Conservation (phyloP, 53 echinoderm and acorn worm species). For the Arbacia lixula region DNA sequence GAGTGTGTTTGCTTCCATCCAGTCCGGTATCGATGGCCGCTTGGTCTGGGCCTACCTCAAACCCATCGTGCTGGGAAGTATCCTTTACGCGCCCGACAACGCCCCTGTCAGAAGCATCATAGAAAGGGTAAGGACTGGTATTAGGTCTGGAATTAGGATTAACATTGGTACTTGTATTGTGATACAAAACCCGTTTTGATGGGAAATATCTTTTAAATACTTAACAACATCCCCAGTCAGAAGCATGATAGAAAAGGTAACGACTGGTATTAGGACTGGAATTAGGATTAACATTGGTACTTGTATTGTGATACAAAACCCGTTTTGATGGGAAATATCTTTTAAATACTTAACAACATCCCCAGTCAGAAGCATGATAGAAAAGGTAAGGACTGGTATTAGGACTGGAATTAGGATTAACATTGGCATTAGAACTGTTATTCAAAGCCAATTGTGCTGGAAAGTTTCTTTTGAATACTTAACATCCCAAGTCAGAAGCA, state of each 20-base stretch:
- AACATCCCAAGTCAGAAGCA: conserved; percentile 58
- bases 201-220: conserved; percentile 79
- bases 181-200: conserved; percentile 76
- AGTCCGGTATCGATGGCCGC: conserved; percentile 51
- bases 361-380: conserved; percentile 68
- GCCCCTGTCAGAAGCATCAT: conserved; percentile 69
- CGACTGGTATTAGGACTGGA: too few species aligned
- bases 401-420: too few species aligned
- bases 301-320: conserved; percentile 62
- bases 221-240: conserved; percentile 56
- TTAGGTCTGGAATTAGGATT: too few species aligned
- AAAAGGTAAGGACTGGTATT: too few species aligned
- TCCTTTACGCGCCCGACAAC: conserved; percentile 75
- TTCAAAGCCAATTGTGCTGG: conserved; percentile 78
- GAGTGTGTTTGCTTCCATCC: conserved; percentile 64
- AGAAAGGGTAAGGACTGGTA: conserved; percentile 75
- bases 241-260: conserved; percentile 78
- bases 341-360: conserved; percentile 68
- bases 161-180: not conserved
- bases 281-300: not conserved
- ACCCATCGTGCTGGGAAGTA: conserved; percentile 74
- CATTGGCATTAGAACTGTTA: not conserved
- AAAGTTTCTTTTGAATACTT: conserved; percentile 76
- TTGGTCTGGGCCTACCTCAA: conserved; percentile 77
- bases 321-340: conserved; percentile 72